Evolutionary conservation across 2,888 invertebrate genomes (phyloP), one percentile per base, ranked within the genome.

Genomic region (Catocala nupta): DNA sequence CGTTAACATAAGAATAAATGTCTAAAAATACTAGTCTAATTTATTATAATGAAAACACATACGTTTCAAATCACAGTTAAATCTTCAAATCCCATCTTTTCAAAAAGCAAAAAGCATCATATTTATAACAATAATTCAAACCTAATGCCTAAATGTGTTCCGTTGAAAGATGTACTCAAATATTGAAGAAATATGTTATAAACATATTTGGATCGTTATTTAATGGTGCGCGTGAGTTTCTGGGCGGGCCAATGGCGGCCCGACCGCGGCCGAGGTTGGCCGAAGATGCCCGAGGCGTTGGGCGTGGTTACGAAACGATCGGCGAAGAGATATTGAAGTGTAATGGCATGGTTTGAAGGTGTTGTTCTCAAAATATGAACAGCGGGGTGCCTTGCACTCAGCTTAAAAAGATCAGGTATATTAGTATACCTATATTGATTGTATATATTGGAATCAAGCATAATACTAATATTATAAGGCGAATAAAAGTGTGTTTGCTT

Each of bases 141-240:
- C 25, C 64, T 44, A 44, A 69, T 25, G 25, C 25, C 36, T 77
- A 80, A 81, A 81, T 75, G 75, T 55, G 56, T 62, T 8, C 59
- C 70, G 84, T 65, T 66, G 83, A 86, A 36, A 65, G 86, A 83
- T 81, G 69, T 75, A 80, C 78, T 52, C 53, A 53, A 57, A 63
- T 63, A 49, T 44, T 57, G 9, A 63, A 63, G 36, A 57, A 54
- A 50, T 58, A 58, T 49, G 49, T 25, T 54, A 11, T 58, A 63
- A 58, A 63, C 50, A 58, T 47, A 49, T 44, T 56, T 47, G 43
- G 45, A 5, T 34, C 0, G 36, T 63, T 57, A 61, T 61, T 55
- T 61, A 8, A 61, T 42, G 52, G 12, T 57, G 63, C 63, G 63
- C 50, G 39, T 8, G 58, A 54, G 63, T 45, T 42, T 36, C 49